phyloP scores from a whole-genome alignment of 1,140 invertebrate genomes.

The Maniola jurtina region DNA sequence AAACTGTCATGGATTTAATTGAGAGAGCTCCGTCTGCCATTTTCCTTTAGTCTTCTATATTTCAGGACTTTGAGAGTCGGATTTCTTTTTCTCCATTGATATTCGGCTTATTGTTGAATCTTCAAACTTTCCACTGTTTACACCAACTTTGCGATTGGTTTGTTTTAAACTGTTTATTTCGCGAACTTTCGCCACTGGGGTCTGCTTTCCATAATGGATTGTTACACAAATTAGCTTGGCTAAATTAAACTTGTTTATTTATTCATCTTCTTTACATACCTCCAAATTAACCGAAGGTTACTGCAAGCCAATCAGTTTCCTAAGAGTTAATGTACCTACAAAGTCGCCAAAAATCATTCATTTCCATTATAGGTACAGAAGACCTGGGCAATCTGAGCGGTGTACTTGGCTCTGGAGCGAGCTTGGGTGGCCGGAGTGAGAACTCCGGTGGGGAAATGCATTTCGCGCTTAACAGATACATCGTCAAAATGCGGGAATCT shows the following conservation, averaged over 20 bases:
- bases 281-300: not conserved
- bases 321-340: too few species aligned
- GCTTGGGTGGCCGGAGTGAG: too few species aligned
- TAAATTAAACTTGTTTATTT: slow-evolving; percentile 15
- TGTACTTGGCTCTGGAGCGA: too few species aligned
- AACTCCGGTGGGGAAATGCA: too few species aligned
- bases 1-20: not conserved
- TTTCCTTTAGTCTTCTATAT: not conserved
- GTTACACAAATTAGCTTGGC: slow-evolving; percentile 10
- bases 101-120: slow-evolving; percentile 26
- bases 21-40: not conserved
- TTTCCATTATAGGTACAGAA: too few species aligned
- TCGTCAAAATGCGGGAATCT: too few species aligned
- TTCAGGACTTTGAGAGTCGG: slow-evolving; percentile 23
- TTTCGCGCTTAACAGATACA: too few species aligned
- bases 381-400: too few species aligned
- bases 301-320: not conserved
- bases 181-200: slow-evolving; percentile 22
- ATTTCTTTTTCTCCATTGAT: slow-evolving; percentile 25
- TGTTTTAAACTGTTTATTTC: slow-evolving; percentile 28
- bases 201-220: slow-evolving; percentile 26
- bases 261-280: not conserved
- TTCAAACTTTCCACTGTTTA: slow-evolving; percentile 20
- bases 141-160: slow-evolving; percentile 24
- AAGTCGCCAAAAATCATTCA: too few species aligned